Evolutionary conservation across 2,797 vertebrate species (phyloP).

Genomic region (Manis pentadactyla): DNA sequence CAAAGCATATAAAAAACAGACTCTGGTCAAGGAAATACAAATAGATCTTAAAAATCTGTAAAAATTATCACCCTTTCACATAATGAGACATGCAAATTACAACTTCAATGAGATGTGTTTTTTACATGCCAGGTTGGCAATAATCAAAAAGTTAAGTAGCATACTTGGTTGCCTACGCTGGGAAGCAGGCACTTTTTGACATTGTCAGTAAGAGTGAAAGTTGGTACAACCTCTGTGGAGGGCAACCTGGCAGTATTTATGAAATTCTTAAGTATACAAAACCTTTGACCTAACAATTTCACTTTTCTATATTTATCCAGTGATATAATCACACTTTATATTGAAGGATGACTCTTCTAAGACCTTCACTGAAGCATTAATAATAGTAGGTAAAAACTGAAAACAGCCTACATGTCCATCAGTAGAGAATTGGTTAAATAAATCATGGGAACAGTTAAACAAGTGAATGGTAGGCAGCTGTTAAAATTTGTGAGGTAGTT

Average conservation of each 20-base stretch:
- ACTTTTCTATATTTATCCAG: slow-evolving; percentile 37
- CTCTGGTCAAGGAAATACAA: slow-evolving; percentile 1
- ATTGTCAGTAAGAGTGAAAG: not conserved
- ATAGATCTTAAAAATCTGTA: slow-evolving; percentile 10
- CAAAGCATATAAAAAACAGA: not conserved
- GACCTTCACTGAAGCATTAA: slow-evolving; percentile 10
- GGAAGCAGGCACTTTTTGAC: not conserved
- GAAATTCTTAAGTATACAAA: slow-evolving; percentile 35
- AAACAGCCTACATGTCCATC: not conserved
- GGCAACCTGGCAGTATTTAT: not conserved
- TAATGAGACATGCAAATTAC: not conserved
- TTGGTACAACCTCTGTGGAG: not conserved
- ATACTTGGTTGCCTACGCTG: not conserved
- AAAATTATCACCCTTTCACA: slow-evolving; percentile 39
- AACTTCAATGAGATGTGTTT: not conserved
- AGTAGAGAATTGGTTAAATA: slow-evolving; percentile 21
- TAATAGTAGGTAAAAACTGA: slow-evolving; percentile 3
- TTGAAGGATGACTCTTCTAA: slow-evolving; percentile 13
- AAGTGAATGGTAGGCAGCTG: not conserved
- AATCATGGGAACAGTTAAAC: not conserved
- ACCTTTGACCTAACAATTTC: not conserved
- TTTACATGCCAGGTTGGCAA: slow-evolving; percentile 27
- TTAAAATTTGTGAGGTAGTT: slow-evolving; percentile 32
- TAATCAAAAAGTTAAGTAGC: not conserved
- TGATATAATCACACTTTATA: not conserved